These are phyloP conservation scores for Eilema depressum DNA, from an alignment of 2,888 invertebrate genomes.

Conservation along the genomic window DNA sequence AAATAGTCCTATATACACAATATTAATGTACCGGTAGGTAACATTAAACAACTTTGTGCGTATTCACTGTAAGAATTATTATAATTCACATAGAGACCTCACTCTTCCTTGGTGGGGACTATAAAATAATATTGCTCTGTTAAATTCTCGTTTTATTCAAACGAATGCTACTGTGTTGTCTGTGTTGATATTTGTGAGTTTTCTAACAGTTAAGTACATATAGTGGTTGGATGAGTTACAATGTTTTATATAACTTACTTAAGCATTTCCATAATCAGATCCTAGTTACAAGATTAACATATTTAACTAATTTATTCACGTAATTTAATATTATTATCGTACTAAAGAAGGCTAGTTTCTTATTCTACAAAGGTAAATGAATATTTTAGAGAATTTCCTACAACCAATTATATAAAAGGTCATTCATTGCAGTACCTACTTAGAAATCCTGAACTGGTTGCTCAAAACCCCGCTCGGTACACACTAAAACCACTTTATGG, in stretches of 20 bases:
- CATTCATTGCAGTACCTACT: background rate
- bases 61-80: conserved; percentile 61
- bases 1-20: conserved; percentile 54
- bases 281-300: background rate
- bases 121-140: conserved; percentile 61
- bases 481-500: background rate
- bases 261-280: background rate
- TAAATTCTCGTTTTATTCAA: conserved; percentile 50
- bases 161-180: conserved; percentile 44
- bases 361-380: background rate
- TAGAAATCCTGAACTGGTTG: background rate
- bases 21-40: conserved; percentile 32
- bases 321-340: too few relatives aligned
- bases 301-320: background rate
- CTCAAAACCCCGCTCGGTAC: background rate
- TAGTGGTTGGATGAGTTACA: conserved; percentile 41
- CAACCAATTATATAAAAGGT: background rate
- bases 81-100: conserved; percentile 62
- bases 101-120: conserved; percentile 49
- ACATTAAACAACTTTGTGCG: conserved; percentile 25
- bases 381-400: too few relatives aligned
- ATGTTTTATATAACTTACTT: conserved; percentile 21
- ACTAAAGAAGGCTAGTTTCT: background rate
- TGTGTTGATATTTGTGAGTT: conserved; percentile 11
- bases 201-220: background rate